A percentile compares a stretch with the other conserved stretches of the same genome.
Conservation (phyloP, 2,888 invertebrate species). For the Andrena fulva region DNA sequence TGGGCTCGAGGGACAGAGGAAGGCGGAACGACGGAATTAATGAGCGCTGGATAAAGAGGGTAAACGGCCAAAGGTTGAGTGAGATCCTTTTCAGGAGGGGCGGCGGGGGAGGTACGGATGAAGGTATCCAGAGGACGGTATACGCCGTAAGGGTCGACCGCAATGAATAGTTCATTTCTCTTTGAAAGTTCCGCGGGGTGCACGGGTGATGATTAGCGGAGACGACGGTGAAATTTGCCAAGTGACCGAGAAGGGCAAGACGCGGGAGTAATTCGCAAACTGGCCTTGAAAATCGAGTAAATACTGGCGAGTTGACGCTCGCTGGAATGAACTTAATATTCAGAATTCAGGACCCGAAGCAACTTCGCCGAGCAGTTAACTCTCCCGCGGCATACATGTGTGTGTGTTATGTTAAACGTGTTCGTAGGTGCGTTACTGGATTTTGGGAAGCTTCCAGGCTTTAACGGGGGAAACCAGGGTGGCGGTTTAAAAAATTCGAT, state of each 20-base stretch:
- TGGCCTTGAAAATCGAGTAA: constrained; percentile 63
- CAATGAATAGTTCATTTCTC: constrained; percentile 76
- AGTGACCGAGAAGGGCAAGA: constrained; percentile 60
- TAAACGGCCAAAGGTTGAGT: constrained; percentile 27
- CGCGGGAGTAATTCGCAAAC: constrained; percentile 59
- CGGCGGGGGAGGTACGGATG: constrained; percentile 16
- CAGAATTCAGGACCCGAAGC: constrained; percentile 22
- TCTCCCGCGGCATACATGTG: not conserved
- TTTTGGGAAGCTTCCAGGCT: not conserved
- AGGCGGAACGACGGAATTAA: constrained; percentile 43
- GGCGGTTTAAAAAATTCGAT: too few relatives aligned
- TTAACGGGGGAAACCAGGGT: not conserved
- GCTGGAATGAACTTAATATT: constrained; percentile 45
- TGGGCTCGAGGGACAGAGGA: not conserved
- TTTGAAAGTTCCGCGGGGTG: constrained; percentile 64
- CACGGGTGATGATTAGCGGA: constrained; percentile 62
- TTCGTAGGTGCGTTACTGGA: not conserved
- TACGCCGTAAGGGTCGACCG: constrained; percentile 63
- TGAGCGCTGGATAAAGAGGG: constrained; percentile 40
- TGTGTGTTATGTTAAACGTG: not conserved
- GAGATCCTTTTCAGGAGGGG: constrained; percentile 12
- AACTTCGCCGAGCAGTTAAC: constrained; percentile 15
- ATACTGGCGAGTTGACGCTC: constrained; percentile 28
- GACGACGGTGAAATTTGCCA: constrained; percentile 60
- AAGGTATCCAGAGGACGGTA: constrained; percentile 28